Evolutionary conservation across 2,797 vertebrate genomes (phyloP), one percentile per base, ranked within the genome.

Genomic region (Microctenopoma steveboyesi): DNA sequence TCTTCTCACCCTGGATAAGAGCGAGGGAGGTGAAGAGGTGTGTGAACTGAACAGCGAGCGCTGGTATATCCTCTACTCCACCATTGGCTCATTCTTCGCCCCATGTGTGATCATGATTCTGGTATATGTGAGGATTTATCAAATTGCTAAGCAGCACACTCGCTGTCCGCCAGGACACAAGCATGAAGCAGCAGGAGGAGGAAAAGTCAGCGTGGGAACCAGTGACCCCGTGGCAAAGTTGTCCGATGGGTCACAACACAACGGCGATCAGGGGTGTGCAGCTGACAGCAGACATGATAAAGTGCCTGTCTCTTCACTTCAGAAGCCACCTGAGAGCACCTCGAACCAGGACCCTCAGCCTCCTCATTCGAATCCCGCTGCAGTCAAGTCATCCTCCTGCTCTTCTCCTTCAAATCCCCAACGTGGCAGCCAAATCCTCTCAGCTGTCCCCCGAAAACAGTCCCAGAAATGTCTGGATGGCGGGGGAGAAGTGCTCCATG

Each of bases 61-160:
- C 1, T 97, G 96, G 96, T 98, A 98, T 45, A 94, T 98, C 66
- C 91, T 98, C 25, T 95, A 96, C 80, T 98, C 96, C 72, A 96
- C 95, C 78, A 76, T 96, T 0, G 96, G 95, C 1, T 97, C 96
- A 0, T 98, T 98, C 91, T 98, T 98, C 0, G 95, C 93, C 0
- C 96, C 96, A 0, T 98, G 96, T 48, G 88, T 97, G 66, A 97
- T 97, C 58, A 98, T 98, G 96, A 94, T 97, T 65, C 91, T 97
- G 0, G 96, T 98, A n/a, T 98, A 98, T 10, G 45, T 96, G 50
- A 92, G 95, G 74, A 97, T 98, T 79, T 98, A 98, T 66, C 88
- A 96, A 69, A 97, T 97, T 0, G 96, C 96, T 27, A 96, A 94
- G 67, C 92, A 90, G 59, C 94, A 95, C 16, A 92, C 92, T 0